Evolutionary conservation across 2,113 vertebrate genomes (phyloP), one percentile per base, ranked within the genome.

Genomic region (Salvelinus namaycush): DNA sequence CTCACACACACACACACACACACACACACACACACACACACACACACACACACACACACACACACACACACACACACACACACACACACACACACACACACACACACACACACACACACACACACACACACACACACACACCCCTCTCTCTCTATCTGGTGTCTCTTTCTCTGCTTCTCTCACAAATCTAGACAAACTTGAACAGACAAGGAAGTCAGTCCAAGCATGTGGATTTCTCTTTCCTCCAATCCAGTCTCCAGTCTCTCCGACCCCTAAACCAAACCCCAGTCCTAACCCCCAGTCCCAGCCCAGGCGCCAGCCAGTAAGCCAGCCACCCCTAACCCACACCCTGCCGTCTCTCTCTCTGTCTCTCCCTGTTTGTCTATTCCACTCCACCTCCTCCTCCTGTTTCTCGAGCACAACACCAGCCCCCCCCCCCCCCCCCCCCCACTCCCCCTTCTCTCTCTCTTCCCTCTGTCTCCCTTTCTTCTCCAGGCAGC

Each of bases 381-480:
- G 18, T 70, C 68, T 70, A 5, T 48, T 89, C 93, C 85, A 91
- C 90, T 92, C 91, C 90, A 92, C 82, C 76, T 81, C 77, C 76
- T 48, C 77, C 79, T 79, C 83, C 70, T 69, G 70, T 83, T 90
- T 81, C 87, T 82, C 83, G 87, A 86, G 66, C 75, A 77, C 60
- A 83, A 88, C 84, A 90, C 84, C 85, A 89, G 88, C 82, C 86
- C 81, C 39, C 74, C 81, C 39, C 74, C 39, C 74, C 81, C 39
- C 74, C 44, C 74, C 27, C 84, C 75, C 86, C 89, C 86, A 31
- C 31, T 31, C 82, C 77, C 20, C 11, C 69, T 2, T 79, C 83
- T 80, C 75, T 68, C 9, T 62, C 82, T 83, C 75, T 76, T 34
- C 80, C 69, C 73, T 86, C 85, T 77, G 76, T 85, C 82, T 79